These are phyloP conservation scores for Paradoxurus hermaphroditus DNA, from an alignment of 2,113 vertebrate genomes.

Conservation along the genomic window DNA sequence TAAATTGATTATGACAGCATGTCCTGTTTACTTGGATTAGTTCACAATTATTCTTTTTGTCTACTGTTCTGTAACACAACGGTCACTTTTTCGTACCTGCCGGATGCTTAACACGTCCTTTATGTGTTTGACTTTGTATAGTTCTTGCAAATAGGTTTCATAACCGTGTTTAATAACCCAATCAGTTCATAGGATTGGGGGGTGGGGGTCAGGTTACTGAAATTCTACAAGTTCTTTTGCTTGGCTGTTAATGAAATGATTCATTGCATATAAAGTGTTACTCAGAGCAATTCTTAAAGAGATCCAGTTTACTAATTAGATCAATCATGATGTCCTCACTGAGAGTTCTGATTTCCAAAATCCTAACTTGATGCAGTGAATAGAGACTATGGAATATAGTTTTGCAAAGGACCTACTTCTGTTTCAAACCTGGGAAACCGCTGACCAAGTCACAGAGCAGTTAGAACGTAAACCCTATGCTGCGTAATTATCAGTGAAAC, in stretches of 20 bases:
- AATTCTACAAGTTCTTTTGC: slow-evolving; percentile 52
- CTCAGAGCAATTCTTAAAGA: slow-evolving; percentile 55
- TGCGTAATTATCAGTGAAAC: slow-evolving; percentile 47
- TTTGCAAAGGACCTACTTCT: slow-evolving; percentile 40
- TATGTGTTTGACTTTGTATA: slow-evolving; percentile 71
- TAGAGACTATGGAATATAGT: slow-evolving; percentile 7
- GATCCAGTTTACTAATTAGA: slow-evolving; percentile 33
- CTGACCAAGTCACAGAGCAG: neutral
- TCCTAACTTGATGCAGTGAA: neutral
- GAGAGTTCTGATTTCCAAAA: slow-evolving; percentile 13
- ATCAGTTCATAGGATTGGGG: slow-evolving; percentile 70
- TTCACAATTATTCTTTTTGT: slow-evolving; percentile 70
- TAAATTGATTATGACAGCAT: slow-evolving; percentile 67
- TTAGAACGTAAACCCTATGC: neutral
- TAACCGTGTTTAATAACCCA: slow-evolving; percentile 78
- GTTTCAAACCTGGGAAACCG: slow-evolving; percentile 39
- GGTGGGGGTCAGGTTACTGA: slow-evolving; percentile 41
- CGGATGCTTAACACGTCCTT: slow-evolving; percentile 64
- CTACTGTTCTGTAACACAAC: slow-evolving; percentile 73
- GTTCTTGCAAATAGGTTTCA: slow-evolving; percentile 76
- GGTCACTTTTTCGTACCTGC: slow-evolving; percentile 69
- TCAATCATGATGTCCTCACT: neutral
- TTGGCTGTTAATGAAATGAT: slow-evolving; percentile 66
- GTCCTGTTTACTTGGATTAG: slow-evolving; percentile 69
- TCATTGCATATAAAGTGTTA: slow-evolving; percentile 63